Evolutionary conservation across 2,797 vertebrate genomes (phyloP), one percentile per base, ranked within the genome.

Genomic region (Rallus crepitans): DNA sequence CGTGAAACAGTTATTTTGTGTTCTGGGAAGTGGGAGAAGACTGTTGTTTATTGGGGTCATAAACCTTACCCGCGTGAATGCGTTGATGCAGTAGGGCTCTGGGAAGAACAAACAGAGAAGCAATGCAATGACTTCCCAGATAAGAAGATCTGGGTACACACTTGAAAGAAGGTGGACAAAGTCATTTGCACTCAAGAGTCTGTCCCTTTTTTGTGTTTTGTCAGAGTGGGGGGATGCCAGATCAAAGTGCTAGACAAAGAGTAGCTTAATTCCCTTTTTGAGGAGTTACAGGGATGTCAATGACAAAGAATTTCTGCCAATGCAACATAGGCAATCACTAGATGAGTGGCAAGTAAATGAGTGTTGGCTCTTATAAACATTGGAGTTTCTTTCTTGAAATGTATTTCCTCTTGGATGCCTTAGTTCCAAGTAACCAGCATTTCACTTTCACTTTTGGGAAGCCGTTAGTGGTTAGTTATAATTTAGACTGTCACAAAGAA

Each of bases 31-130:
- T 14, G 63, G 65, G 35, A n/a, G 21, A 57, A 86, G 15, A 42
- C 12, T 6, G 7, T 55, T 48, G 27, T 42, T 92, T 89, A 88
- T 82, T 76, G 63, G 55, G 71, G 70, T 73, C 71, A 66, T 93
- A 95, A 96, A 94, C 12, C 45, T 57, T 9, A 28, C 39, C 28
- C 35, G 35, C 0, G 0, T 28, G 37, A 94, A 65, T 2, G 28
- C 33, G 11, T 6, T 27, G 63, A 31, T 71, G 60, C 50, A 24
- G 18, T 7, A n/a, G 45, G n/a, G 55, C 13, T 83, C 80, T 87
- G 90, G 92, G 90, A 96, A 94, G 50, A 95, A 31, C 56, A 95
- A 96, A 93, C 86, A 95, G 39, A 68, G 79, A 87, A 92, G 55
- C 39, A 72, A 55, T 64, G 15, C 60, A 71, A 53, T 3, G 21